Percentiles rank a stretch among this genome's conserved stretches.
These are phyloP conservation scores for Amiota mariae DNA, from an alignment of 2,888 invertebrate species.

Conservation along the genomic window DNA sequence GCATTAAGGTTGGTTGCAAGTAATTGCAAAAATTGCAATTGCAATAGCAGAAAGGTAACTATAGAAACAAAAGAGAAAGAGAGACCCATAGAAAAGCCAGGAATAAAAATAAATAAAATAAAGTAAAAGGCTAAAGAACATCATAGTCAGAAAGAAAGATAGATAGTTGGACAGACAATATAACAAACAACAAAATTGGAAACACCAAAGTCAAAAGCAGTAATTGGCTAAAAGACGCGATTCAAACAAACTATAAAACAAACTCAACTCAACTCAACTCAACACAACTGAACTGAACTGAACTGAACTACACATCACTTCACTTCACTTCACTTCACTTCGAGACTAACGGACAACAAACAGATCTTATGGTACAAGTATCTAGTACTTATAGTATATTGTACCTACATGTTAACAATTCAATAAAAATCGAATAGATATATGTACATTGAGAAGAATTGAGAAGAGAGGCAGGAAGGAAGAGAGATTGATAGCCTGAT, in stretches of 20 bases:
- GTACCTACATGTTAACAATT: constrained; percentile 25
- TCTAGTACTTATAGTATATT: constrained; percentile 2
- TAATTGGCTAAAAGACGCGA: constrained; percentile 52
- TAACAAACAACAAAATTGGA: constrained; percentile 34
- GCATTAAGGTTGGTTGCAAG: neutral
- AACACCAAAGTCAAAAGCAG: constrained; percentile 36
- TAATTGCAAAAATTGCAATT: constrained; percentile 27
- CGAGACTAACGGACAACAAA: constrained; percentile 8
- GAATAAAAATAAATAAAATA: constrained; percentile 1
- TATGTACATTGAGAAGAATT: neutral
- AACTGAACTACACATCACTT: too few relatives aligned
- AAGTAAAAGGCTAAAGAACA: constrained; percentile 12
- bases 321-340: too few relatives aligned
- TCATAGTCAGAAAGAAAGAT: neutral
- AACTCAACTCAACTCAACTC: neutral
- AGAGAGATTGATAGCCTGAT: neutral
- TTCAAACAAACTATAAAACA: neutral
- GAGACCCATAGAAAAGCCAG: too few relatives aligned
- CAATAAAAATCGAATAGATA: constrained; percentile 21
- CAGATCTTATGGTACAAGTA: too few relatives aligned
- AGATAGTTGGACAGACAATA: neutral
- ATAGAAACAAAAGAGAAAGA: neutral
- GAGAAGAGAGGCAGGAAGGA: neutral
- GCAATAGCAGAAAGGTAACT: neutral
- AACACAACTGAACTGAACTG: too few relatives aligned